Base-by-base conservation (phyloP, 2,113 vertebrate species). In the Phylloscopus trochiloides region DNA sequence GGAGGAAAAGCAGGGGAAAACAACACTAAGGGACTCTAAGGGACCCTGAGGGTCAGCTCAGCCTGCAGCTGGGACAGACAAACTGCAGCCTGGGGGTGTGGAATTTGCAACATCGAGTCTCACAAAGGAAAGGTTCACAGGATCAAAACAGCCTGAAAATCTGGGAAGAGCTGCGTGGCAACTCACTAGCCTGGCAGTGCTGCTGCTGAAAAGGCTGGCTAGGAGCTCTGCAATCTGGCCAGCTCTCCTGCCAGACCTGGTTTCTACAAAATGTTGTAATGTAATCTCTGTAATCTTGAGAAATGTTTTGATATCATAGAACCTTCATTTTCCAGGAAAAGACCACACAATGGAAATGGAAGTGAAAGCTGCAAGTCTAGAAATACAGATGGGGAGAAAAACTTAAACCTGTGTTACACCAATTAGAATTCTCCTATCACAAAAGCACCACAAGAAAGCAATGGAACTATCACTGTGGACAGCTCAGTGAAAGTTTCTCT, bases 251-350 rank as follows among this genome's bases (percentile, higher is more conserved):
- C 54, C 88, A 88, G 74, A 71, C 45, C 66, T 85, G 62, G 7
- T 22, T 79, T 65, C 88, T 55, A 50, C 1, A 6, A 93, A 83
- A 83, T 58, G 50, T 62, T 96, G 83, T 88, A 75, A 88, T 68
- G 62, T 34, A 68, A 88, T 78, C 50, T 62, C 58, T 92, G 42
- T 31, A 83, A 73, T 80, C 63, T 15, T 54, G 11, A 76, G 82
- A 77, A 92, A 73, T 58, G 36, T 94, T 97, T 92, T 73, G 66
- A 52, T 93, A 80, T 43, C 82, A 76, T 2, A 83, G 67, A 86
- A 51, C 84, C n/a, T 50, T 86, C 25, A 42, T 94, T 86, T 86
- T 86, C 40, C 52, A 75, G 40, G 47, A 36, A 90, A 74, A 91
- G 32, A 6, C 29, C 51, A 80, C 32, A 62, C 5, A 52, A 25